Conservation (phyloP, 1,140 invertebrate species). For the Telenomus remus region DNA sequence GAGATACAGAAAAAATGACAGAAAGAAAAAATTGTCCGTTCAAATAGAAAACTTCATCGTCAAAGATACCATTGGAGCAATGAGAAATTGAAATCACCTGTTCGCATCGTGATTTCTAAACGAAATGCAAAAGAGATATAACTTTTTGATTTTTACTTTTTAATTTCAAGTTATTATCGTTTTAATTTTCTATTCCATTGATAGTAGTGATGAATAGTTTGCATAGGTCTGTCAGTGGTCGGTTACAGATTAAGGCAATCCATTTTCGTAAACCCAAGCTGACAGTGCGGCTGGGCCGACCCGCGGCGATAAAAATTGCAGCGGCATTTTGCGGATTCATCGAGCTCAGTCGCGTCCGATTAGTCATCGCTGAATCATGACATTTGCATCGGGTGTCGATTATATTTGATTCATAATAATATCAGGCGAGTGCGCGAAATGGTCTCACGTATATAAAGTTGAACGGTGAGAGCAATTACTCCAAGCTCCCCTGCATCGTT, state of each 20-base stretch:
- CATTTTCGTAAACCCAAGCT: slow-evolving; percentile 23
- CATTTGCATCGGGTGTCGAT: slow-evolving; percentile 34
- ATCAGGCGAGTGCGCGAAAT: slow-evolving; percentile 7
- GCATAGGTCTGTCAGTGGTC: slow-evolving; percentile 20
- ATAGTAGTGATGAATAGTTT: slow-evolving; percentile 12
- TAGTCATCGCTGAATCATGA: slow-evolving; percentile 48
- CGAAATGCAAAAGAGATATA: no score
- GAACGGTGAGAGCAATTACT: slow-evolving; percentile 1
- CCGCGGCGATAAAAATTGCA: slow-evolving; percentile 26
- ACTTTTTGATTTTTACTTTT: no score
- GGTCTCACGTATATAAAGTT: slow-evolving; percentile 10
- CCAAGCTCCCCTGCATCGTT: slow-evolving; percentile 2
- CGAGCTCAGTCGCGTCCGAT: slow-evolving; percentile 31
- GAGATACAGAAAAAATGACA: slow-evolving; percentile 5
- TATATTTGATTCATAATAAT: slow-evolving; percentile 17
- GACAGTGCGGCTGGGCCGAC: slow-evolving; percentile 26
- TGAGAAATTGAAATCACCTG: no score
- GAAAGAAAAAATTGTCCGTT: slow-evolving; percentile 14
- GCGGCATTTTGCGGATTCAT: slow-evolving; percentile 32
- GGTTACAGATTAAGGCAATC: slow-evolving; percentile 31
- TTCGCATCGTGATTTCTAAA: no score
- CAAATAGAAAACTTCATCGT: slow-evolving; percentile 20
- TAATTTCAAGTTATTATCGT: no score
- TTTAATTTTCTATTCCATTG: no score
- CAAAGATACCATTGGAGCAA: no score